Percentiles rank a stretch among this genome's conserved stretches.
phyloP scores from a whole-genome alignment of 2,888 invertebrate genomes.

The Aphelenchoides bicaudatus region DNA sequence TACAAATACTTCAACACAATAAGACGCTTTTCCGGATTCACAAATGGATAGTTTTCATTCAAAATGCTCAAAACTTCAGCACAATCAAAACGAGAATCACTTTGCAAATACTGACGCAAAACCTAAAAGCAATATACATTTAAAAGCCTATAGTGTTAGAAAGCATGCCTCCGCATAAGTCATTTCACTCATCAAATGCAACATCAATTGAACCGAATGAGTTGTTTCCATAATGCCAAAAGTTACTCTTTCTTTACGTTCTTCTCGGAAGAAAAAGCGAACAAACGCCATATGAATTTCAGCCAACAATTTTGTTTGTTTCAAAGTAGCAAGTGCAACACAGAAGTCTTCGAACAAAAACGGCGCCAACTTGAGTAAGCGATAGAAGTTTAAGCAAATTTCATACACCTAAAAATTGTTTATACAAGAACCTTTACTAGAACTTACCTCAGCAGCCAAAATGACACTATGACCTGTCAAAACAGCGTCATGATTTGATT shows the following conservation, averaged over 20 bases:
- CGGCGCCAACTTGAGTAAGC: conserved; percentile 81
- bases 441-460: conserved; percentile 30
- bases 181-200: conserved; percentile 87
- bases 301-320: conserved; percentile 72
- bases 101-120: conserved; percentile 41
- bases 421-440: not conserved
- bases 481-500: conserved; percentile 29
- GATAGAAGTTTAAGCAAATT: conserved; percentile 83
- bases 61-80: conserved; percentile 38
- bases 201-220: conserved; percentile 87
- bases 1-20: conserved; percentile 73
- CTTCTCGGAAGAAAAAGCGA: conserved; percentile 80
- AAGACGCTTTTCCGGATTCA: conserved; percentile 74
- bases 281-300: conserved; percentile 91
- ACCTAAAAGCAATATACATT: conserved; percentile 30
- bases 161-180: conserved; percentile 84
- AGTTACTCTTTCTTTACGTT: conserved; percentile 79
- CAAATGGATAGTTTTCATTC: conserved; percentile 73
- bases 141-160: conserved; percentile 62
- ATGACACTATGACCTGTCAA: conserved; percentile 28
- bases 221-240: conserved; percentile 88
- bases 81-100: conserved; percentile 37
- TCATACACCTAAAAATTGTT: conserved; percentile 76
- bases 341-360: conserved; percentile 94
- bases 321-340: conserved; percentile 83